A percentile compares a stretch with the other conserved stretches of the same genome.
Conservation (phyloP, 2,113 vertebrate genomes). For the Rhinogobius similis region DNA sequence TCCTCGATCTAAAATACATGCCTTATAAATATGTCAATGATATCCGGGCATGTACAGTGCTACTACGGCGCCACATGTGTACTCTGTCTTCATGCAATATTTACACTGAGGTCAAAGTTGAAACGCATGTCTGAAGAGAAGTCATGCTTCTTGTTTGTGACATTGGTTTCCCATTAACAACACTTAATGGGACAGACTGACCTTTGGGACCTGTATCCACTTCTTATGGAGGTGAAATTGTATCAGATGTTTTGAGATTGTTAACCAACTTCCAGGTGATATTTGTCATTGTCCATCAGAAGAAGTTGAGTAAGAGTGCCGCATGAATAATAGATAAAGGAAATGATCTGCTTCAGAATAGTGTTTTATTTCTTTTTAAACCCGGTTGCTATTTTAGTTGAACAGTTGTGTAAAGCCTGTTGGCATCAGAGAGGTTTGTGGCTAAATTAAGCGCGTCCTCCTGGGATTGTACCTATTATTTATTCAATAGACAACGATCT, state of each 20-base stretch:
- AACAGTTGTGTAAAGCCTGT: slow-evolving; percentile 12
- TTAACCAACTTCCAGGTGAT: slow-evolving; percentile 32
- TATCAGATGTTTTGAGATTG: slow-evolving; percentile 26
- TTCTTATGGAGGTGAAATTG: slow-evolving; percentile 25
- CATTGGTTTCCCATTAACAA: slow-evolving; percentile 19
- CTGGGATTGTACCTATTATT: slow-evolving; percentile 55
- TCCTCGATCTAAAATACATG: slow-evolving; percentile 1
- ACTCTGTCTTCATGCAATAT: not conserved
- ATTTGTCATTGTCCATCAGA: slow-evolving; percentile 31
- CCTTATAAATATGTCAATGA: slow-evolving; percentile 14
- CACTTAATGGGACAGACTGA: slow-evolving; percentile 17
- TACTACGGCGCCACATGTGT: not conserved
- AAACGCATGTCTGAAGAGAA: not conserved
- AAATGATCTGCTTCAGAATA: slow-evolving; percentile 54
- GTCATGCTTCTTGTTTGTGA: slow-evolving; percentile 7
- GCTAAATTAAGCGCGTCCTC: slow-evolving; percentile 45
- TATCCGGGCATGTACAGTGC: not conserved
- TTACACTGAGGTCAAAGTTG: slow-evolving; percentile 24
- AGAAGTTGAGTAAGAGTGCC: slow-evolving; percentile 32
- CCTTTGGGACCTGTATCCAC: slow-evolving; percentile 34
- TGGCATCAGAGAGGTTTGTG: slow-evolving; percentile 24
- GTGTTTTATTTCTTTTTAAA: slow-evolving; percentile 47
- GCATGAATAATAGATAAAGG: slow-evolving; percentile 62
- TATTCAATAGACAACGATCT: slow-evolving; percentile 45
- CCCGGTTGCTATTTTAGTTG: slow-evolving; percentile 57